A percentile compares a stretch with the other conserved stretches of the same genome.
phyloP scores from a whole-genome alignment of 2,113 vertebrate genomes.

The Paramisgurnus dabryanus region DNA sequence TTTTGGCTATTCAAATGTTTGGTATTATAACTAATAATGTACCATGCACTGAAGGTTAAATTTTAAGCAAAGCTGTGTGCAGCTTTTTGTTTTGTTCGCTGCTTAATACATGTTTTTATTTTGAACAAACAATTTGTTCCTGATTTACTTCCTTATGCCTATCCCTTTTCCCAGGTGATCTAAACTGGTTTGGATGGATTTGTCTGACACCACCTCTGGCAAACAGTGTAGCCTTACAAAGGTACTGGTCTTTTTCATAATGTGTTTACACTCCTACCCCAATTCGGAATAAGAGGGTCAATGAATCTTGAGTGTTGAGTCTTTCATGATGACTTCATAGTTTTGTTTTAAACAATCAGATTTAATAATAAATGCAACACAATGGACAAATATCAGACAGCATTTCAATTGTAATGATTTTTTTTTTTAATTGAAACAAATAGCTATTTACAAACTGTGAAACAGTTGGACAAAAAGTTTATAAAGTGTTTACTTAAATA shows the following conservation, averaged over 20 bases:
- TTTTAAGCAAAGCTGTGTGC: background rate
- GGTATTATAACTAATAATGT: background rate
- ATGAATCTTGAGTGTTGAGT: background rate
- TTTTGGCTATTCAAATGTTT: too few relatives aligned
- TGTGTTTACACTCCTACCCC: slow-evolving; percentile 21
- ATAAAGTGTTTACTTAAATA: background rate
- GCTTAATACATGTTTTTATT: background rate
- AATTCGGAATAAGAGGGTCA: background rate
- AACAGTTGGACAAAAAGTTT: background rate
- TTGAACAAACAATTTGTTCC: background rate
- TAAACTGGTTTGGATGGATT: slow-evolving; percentile 8
- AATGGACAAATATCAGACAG: background rate
- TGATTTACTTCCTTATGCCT: background rate
- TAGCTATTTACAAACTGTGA: background rate
- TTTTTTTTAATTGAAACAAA: background rate
- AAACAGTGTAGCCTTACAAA: slow-evolving; percentile 43
- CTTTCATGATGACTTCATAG: background rate
- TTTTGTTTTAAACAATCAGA: background rate
- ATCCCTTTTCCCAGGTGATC: background rate
- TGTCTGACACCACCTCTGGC: slow-evolving; percentile 25
- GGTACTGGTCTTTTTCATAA: slow-evolving; percentile 9
- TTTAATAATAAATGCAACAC: background rate
- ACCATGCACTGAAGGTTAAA: background rate
- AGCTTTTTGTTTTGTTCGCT: background rate
- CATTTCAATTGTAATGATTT: background rate